Conservation (phyloP, 1,140 invertebrate species). For the Zaprionus lachaisei region DNA sequence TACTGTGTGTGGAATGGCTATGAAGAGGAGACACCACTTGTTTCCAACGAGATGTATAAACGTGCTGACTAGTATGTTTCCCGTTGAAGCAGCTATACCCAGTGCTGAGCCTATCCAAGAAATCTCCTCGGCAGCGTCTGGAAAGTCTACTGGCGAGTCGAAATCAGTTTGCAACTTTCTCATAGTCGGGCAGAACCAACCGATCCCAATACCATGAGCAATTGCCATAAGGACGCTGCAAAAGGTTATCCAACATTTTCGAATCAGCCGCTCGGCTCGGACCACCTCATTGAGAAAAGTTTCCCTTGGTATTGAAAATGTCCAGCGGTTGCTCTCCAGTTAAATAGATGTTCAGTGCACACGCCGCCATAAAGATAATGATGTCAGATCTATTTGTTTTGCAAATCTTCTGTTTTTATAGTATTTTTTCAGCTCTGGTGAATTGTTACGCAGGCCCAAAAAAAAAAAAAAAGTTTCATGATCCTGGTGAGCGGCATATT, state of each 20-base stretch:
- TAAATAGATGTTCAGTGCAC: constrained; percentile 17
- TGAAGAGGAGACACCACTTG: constrained; percentile 53
- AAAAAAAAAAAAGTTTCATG: too few species aligned
- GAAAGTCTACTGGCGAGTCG: constrained; percentile 46
- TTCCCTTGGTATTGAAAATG: constrained; percentile 8
- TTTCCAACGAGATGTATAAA: constrained; percentile 51
- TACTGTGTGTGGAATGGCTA: constrained; percentile 66
- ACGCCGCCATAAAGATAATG: constrained; percentile 35
- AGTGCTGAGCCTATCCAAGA: constrained; percentile 70
- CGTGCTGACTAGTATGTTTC: constrained; percentile 56
- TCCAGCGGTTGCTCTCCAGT: not conserved
- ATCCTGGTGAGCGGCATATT: too few species aligned
- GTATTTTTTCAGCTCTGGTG: constrained; percentile 4
- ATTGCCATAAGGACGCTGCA: constrained; percentile 55
- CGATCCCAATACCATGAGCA: constrained; percentile 67
- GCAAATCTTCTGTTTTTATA: not conserved
- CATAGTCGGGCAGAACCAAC: constrained; percentile 66
- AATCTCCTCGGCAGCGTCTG: constrained; percentile 47
- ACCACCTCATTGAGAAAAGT: not conserved
- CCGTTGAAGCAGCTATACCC: constrained; percentile 61
- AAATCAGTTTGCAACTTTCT: constrained; percentile 49
- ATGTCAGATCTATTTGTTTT: not conserved
- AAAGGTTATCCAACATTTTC: constrained; percentile 52
- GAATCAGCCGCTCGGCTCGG: not conserved
- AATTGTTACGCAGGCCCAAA: not conserved